A percentile compares a stretch with the other conserved stretches of the same genome.
These are phyloP conservation scores for Seira ritae DNA, from an alignment of 2,888 invertebrate species.

Conservation along the genomic window DNA sequence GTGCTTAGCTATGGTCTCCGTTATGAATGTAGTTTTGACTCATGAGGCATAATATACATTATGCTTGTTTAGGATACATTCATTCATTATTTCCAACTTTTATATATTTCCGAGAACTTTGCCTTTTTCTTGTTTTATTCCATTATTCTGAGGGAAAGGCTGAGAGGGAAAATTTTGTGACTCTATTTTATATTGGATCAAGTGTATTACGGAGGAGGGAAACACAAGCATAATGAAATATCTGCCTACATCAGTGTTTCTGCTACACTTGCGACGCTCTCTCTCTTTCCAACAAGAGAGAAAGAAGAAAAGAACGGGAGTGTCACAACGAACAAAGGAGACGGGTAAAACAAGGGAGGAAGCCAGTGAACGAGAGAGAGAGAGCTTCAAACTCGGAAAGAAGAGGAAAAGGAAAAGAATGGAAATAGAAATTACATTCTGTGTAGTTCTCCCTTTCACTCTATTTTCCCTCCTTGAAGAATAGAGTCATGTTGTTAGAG, in stretches of 20 bases:
- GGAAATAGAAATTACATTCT: conserved; percentile 47
- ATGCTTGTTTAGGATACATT: background rate
- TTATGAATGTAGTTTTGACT: background rate
- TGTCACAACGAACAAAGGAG: conserved; percentile 5
- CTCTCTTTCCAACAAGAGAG: background rate
- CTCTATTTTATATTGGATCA: conserved; percentile 41
- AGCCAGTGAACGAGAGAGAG: conserved; percentile 22
- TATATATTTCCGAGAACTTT: background rate
- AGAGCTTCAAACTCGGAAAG: conserved; percentile 1
- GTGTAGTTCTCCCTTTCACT: conserved; percentile 26
- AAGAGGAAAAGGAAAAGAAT: conserved; percentile 44
- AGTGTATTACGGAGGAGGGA: conserved; percentile 24
- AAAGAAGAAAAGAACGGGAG: background rate
- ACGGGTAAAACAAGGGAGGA: conserved; percentile 34
- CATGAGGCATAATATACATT: background rate
- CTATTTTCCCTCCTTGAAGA: conserved; percentile 1
- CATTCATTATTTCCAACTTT: background rate
- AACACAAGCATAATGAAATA: background rate
- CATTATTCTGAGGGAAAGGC: background rate
- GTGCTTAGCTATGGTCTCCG: too few relatives aligned
- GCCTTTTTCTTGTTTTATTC: background rate
- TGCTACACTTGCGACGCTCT: background rate
- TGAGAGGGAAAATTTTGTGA: background rate
- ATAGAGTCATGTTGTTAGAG: conserved; percentile 13
- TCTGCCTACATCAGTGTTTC: conserved; percentile 2